Base-by-base conservation (phyloP, 2,797 vertebrate species). In the Parauchenoglanis ngamensis region DNA sequence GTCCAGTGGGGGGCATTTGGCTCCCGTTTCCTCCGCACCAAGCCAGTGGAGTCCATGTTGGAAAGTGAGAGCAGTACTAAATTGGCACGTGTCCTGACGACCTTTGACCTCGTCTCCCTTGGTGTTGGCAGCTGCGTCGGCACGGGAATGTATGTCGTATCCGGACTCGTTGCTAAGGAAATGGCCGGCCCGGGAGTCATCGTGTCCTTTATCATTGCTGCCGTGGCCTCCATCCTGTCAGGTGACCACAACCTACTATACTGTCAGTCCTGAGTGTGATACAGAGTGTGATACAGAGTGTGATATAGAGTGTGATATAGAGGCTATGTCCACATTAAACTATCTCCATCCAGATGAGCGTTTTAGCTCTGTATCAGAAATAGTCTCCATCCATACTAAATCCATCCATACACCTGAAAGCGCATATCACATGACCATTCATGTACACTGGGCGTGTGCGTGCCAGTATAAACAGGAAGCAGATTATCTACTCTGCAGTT, bases 61-160 rank as follows among this genome's bases (percentile, higher is more conserved):
- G 98, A 99, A 61, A 96, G 97, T 83, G 93, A 94, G 0, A 95
- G 98, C 1, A 97, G 97, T 0, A 95, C 97, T 89, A 96, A 94
- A 87, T 94, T 99, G 90, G 98, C 98, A 65, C 96, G 97, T 49
- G 98, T 99, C 40, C 95, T 99, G 87, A 98, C 98, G 86, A 99
- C 98, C 0, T 92, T 99, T 4, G 98, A 99, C 92, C 96, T 99
- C 89, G 98, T 99, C 92, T 99, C 98, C 0, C 96, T 99, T 0
- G 98, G 98, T 0, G 98, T 99, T 0, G 98, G 98, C 89, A 99
- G 98, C 94, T 99, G 98, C 0, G 98, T 99, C 35, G 98, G 98
- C 86, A 99, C 98, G 0, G 98, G 98, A 79, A 99, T 99, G 98
- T 99, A 99, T 0, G 98, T 99, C 89, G 98, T 99, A 4, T 98